Conservation (phyloP, 2,113 vertebrate species). For the Anthoscopus minutus region DNA sequence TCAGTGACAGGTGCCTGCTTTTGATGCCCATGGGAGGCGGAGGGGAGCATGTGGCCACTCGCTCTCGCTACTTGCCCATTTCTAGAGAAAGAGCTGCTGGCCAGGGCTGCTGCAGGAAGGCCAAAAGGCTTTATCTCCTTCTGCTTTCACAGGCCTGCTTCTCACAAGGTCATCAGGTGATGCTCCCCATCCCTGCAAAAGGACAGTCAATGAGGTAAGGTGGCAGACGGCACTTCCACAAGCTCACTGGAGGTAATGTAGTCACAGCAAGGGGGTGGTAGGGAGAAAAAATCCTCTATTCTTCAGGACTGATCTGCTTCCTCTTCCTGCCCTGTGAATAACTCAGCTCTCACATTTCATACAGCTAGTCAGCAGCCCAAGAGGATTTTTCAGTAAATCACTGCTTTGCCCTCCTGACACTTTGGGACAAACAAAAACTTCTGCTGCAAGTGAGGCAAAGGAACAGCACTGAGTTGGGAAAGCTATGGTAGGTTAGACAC, state of each 20-base stretch:
- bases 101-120: neutral
- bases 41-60: neutral
- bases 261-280: neutral
- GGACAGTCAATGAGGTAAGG: neutral
- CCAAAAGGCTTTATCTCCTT: neutral
- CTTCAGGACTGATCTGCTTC: neutral
- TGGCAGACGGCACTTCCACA: neutral
- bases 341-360: neutral
- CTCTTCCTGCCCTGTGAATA: neutral
- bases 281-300: neutral
- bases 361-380: neutral
- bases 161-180: neutral
- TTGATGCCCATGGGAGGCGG: neutral
- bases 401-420: neutral
- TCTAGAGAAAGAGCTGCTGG: neutral
- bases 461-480: neutral
- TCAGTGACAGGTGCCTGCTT: neutral
- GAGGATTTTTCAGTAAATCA: neutral
- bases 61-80: neutral
- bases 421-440: neutral
- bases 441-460: neutral
- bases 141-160: neutral
- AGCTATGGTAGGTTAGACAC: neutral
- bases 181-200: neutral
- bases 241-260: accelerated